Evolutionary conservation across 2,888 invertebrate genomes (phyloP).

Genomic region (Flabesymbios commensalis): DNA sequence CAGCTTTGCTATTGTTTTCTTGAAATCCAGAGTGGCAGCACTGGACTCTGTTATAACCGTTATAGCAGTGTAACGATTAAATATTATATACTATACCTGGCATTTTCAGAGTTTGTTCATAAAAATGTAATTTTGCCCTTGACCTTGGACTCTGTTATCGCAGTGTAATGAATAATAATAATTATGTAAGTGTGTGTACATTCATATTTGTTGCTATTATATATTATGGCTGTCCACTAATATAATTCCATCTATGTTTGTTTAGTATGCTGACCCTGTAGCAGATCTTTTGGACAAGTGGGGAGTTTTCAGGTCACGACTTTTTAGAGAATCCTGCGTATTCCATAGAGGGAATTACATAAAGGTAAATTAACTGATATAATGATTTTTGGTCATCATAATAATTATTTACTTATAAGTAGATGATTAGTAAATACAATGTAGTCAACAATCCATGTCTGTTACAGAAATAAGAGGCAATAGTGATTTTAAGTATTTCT

Average conservation of each 20-base stretch:
- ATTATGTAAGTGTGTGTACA: neutral
- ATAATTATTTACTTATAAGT: neutral
- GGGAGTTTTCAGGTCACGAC: conserved; percentile 82
- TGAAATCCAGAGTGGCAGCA: too few relatives aligned
- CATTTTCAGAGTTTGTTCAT: too few relatives aligned
- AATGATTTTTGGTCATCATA: neutral
- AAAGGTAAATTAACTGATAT: conserved; percentile 66
- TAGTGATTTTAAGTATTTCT: too few relatives aligned
- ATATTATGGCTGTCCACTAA: neutral
- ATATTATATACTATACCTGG: too few relatives aligned
- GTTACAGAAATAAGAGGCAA: too few relatives aligned
- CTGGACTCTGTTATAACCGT: too few relatives aligned
- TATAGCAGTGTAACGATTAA: too few relatives aligned
- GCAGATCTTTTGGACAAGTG: conserved; percentile 97
- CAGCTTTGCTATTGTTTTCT: too few relatives aligned
- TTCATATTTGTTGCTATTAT: neutral
- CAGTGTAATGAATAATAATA: too few relatives aligned
- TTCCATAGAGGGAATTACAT: conserved; percentile 99
- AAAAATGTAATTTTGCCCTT: too few relatives aligned
- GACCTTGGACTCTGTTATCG: too few relatives aligned
- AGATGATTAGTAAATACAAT: neutral
- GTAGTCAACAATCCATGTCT: too few relatives aligned
- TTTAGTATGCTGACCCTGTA: conserved; percentile 96
- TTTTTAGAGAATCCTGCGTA: conserved; percentile 99
- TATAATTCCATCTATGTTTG: conserved; percentile 5